These are phyloP conservation scores for Eumeta japonica DNA, from an alignment of 1,140 invertebrate species.

Conservation along the genomic window DNA sequence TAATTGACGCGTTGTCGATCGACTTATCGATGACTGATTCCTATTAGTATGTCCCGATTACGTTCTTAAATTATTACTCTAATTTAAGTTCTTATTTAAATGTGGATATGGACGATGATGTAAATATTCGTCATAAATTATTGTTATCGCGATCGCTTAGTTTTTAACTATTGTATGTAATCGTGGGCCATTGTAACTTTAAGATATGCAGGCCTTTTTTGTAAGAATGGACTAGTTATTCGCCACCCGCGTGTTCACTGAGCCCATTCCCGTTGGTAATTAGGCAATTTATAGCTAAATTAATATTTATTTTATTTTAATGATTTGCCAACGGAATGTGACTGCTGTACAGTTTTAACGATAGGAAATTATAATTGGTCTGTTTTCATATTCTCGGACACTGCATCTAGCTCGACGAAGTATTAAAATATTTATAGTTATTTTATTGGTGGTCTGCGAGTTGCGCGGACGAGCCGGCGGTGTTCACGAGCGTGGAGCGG, in stretches of 20 bases:
- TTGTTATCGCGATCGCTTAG: conserved; percentile 44
- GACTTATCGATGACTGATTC: conserved; percentile 53
- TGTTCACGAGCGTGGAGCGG: neutral
- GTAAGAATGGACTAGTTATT: conserved; percentile 51
- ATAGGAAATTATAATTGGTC: conserved; percentile 37
- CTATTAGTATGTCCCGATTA: conserved; percentile 48
- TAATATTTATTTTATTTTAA: conserved; percentile 49
- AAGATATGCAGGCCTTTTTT: conserved; percentile 27
- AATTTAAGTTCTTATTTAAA: conserved; percentile 52
- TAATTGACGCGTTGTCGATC: conserved; percentile 34
- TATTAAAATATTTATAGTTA: no score
- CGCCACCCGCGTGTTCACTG: conserved; percentile 55
- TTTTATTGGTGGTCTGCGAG: neutral
- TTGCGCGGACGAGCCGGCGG: neutral
- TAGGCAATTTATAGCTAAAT: conserved; percentile 55
- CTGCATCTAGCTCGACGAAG: no score
- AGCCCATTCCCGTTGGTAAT: conserved; percentile 52
- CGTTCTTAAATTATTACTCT: conserved; percentile 48
- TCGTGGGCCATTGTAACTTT: conserved; percentile 29
- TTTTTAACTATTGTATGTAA: conserved; percentile 28
- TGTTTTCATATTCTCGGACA: conserved; percentile 24
- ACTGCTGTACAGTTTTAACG: conserved; percentile 51
- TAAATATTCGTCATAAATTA: conserved; percentile 53
- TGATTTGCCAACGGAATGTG: conserved; percentile 54
- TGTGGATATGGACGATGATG: conserved; percentile 41